Evolutionary conservation across 2,888 invertebrate genomes (phyloP).

Genomic region (Trissolcus brochymenae): DNA sequence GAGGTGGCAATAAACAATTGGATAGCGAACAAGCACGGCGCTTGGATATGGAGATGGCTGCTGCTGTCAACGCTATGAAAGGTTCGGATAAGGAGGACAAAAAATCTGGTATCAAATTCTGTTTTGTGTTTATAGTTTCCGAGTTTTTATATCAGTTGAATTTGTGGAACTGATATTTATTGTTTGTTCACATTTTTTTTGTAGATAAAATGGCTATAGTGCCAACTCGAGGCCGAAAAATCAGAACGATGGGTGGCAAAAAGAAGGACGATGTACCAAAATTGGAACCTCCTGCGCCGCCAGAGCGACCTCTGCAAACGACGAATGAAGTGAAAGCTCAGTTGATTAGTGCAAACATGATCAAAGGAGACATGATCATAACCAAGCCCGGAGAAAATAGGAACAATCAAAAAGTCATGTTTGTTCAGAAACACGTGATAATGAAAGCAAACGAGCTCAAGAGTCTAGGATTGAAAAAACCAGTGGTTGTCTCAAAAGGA

Average conservation of each 20-base stretch:
- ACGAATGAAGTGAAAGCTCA: conserved; percentile 77
- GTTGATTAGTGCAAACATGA: conserved; percentile 77
- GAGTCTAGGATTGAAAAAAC: conserved; percentile 65
- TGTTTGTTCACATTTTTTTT: conserved; percentile 18
- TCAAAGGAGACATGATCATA: conserved; percentile 74
- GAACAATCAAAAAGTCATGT: conserved; percentile 69
- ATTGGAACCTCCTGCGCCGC: conserved; percentile 27
- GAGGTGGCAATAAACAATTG: conserved; percentile 71
- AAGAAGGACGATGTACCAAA: conserved; percentile 67
- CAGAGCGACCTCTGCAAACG: conserved; percentile 69
- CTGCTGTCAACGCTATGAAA: conserved; percentile 75
- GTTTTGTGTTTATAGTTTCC: conserved; percentile 12
- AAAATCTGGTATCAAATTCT: conserved; percentile 60
- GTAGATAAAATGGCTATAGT: conserved; percentile 59
- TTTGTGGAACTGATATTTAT: not conserved
- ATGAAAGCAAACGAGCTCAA: conserved; percentile 69
- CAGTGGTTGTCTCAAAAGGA: conserved; percentile 65
- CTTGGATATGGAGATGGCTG: conserved; percentile 75
- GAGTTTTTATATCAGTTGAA: not conserved
- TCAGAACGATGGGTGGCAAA: conserved; percentile 63
- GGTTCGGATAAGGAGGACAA: conserved; percentile 70
- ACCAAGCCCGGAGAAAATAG: conserved; percentile 72
- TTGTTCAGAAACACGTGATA: conserved; percentile 70
- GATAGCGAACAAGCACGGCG: conserved; percentile 73
- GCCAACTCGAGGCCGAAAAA: conserved; percentile 62